Evolutionary conservation across 2,113 vertebrate species (phyloP).

Genomic region (Pagrus major): DNA sequence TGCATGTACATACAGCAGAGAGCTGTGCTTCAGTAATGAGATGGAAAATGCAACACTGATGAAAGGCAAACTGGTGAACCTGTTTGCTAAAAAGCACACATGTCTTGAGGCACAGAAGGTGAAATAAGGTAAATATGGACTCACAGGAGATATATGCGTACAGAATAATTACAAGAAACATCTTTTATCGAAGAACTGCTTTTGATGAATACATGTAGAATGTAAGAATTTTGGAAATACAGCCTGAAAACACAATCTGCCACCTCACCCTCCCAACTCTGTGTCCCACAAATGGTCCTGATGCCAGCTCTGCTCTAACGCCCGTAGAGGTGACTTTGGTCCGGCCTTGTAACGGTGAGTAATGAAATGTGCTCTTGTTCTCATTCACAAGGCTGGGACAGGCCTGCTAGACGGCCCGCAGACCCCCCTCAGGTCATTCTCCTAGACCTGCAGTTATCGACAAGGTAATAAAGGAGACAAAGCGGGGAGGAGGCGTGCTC

Average conservation of each 20-base stretch:
- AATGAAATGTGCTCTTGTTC: conserved; percentile 66
- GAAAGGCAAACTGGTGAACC: conserved; percentile 6
- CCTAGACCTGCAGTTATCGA: conserved; percentile 65
- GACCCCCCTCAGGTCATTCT: conserved; percentile 54
- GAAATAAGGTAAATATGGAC: neutral
- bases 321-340: conserved; percentile 66
- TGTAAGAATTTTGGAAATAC: neutral
- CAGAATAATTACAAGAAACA: neutral
- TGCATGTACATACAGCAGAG: neutral
- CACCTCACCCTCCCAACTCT: neutral
- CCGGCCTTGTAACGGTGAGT: conserved; percentile 61
- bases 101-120: conserved; percentile 4
- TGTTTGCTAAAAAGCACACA: conserved; percentile 14
- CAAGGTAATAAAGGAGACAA: conserved; percentile 71
- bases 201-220: neutral
- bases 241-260: neutral
- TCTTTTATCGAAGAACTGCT: neutral
- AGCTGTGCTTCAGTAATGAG: conserved; percentile 6
- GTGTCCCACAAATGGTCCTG: conserved; percentile 28
- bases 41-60: neutral
- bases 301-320: conserved; percentile 14
- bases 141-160: neutral
- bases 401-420: conserved; percentile 36
- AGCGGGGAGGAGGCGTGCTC: conserved; percentile 50
- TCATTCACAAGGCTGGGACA: conserved; percentile 52